Base-by-base conservation (phyloP, 2,113 vertebrate genomes). In the Struthidea cinerea region DNA sequence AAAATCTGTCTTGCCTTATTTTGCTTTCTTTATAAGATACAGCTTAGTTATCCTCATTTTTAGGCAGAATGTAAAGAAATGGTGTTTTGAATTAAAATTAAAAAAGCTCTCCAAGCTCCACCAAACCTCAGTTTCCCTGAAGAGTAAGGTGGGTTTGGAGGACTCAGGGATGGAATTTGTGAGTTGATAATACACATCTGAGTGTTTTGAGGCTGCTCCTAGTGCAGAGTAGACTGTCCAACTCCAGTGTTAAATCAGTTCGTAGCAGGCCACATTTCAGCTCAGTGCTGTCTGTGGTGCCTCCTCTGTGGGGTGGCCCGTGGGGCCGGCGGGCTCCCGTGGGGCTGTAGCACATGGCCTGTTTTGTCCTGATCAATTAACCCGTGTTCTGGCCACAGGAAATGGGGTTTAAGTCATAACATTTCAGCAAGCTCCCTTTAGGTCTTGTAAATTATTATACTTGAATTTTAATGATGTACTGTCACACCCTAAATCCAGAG, bases 211-310 rank as follows among this genome's bases (percentile, higher is more conserved):
- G 73, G 44, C 65, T 65, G 63, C 18, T 3, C 13, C 33, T 37
- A 6, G 3, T 28, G 39, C 70, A 52, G 35, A 49, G 28, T 8
- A 13, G 16, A 3, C 10, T 82, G 18, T 3, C 12, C 49, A 21
- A 1, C 13, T 28, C 0, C 5, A 18, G 4, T 2, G 4, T n/a
- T 30, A 5, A 12, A 21, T 46, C 57, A 15, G 1, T 15, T 52
- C 18, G 16, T 33, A 10, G 3, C 9, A 1, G 16, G 11, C 44
- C 44, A 1, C 2, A 0, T 23, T 47, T 9, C 49, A 35, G 13
- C 18, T 18, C 5, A 0, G 1, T 7, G 32, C 16, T 39, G n/a
- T 3, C 57, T 2, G 9, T 2, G 16, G 30, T 13, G 69, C 7
- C 71, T 26, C 28, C 21, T 41, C 46, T 11, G 16, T 10, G 23